Conservation (phyloP, 2,888 invertebrate species). For the Anorthoa munda region DNA sequence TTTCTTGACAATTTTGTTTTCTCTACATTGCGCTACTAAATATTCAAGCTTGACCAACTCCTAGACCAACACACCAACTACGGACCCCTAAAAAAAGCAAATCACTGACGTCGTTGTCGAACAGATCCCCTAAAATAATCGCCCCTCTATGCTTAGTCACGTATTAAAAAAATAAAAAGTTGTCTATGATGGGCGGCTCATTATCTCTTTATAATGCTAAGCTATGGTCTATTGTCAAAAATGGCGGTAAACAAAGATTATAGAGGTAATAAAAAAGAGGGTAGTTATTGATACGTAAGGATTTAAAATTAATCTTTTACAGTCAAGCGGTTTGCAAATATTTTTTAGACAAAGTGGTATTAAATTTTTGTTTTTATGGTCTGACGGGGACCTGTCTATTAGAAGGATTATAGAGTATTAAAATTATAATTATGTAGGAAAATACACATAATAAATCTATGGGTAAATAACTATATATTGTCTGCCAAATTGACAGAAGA, state of each 20-base stretch:
- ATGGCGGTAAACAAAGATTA: conserved; percentile 86
- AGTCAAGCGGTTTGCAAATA: conserved; percentile 73
- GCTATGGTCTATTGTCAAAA: conserved; percentile 63
- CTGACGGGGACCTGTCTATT: conserved; percentile 1
- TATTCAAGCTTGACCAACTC: neutral
- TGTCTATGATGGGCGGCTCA: conserved; percentile 66
- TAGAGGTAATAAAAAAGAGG: conserved; percentile 63
- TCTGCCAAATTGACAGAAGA: too few species aligned
- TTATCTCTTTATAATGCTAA: conserved; percentile 77
- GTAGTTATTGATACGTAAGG: conserved; percentile 79
- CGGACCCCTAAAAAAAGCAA: conserved; percentile 48
- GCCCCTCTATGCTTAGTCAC: conserved; percentile 78
- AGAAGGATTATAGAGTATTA: neutral
- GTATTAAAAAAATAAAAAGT: conserved; percentile 69
- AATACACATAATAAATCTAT: too few species aligned
- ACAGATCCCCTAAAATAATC: conserved; percentile 67
- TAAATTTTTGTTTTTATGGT: conserved; percentile 40
- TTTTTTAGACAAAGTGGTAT: conserved; percentile 53
- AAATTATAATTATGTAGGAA: neutral
- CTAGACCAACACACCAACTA: neutral
- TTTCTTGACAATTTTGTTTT: too few species aligned
- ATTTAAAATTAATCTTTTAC: conserved; percentile 71
- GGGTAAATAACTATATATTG: too few species aligned
- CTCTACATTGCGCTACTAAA: neutral
- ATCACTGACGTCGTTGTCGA: conserved; percentile 60